phyloP scores from a whole-genome alignment of 2,888 invertebrate genomes.

The Polyommatus icarus region DNA sequence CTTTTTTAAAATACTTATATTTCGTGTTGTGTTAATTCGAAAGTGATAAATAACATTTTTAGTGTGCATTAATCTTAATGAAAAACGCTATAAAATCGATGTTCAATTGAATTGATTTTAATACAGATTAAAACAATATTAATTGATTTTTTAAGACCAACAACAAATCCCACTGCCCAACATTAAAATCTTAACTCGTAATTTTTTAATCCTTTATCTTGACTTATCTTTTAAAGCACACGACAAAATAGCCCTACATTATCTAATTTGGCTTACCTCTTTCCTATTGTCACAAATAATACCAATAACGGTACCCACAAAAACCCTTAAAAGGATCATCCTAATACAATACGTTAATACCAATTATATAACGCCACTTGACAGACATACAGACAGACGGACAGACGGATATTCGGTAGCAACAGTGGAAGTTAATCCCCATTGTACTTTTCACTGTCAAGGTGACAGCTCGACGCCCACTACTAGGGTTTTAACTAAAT shows the following conservation, averaged over 20 bases:
- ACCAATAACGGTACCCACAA: conserved; percentile 12
- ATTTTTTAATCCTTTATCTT: neutral
- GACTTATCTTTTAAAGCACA: neutral
- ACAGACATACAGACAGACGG: neutral
- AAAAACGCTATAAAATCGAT: too few species aligned
- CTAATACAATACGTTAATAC: conserved; percentile 24
- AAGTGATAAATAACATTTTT: neutral
- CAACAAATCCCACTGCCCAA: neutral
- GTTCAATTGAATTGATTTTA: too few species aligned
- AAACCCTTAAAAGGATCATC: conserved; percentile 25
- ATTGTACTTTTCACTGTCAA: conserved; percentile 9
- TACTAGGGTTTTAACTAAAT: neutral
- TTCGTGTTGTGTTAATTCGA: neutral
- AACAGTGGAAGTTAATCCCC: conserved; percentile 16
- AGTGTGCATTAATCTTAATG: too few species aligned
- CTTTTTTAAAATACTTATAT: too few species aligned
- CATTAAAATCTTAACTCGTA: neutral
- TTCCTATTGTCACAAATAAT: neutral
- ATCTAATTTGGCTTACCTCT: neutral
- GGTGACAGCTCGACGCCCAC: conserved; percentile 6
- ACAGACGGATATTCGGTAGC: conserved; percentile 10
- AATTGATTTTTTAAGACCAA: too few species aligned
- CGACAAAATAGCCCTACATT: neutral
- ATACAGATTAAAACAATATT: too few species aligned
- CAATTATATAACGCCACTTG: conserved; percentile 1